Evolutionary conservation across 1,140 invertebrate species (phyloP).

Genomic region (Drosophila triauraria): DNA sequence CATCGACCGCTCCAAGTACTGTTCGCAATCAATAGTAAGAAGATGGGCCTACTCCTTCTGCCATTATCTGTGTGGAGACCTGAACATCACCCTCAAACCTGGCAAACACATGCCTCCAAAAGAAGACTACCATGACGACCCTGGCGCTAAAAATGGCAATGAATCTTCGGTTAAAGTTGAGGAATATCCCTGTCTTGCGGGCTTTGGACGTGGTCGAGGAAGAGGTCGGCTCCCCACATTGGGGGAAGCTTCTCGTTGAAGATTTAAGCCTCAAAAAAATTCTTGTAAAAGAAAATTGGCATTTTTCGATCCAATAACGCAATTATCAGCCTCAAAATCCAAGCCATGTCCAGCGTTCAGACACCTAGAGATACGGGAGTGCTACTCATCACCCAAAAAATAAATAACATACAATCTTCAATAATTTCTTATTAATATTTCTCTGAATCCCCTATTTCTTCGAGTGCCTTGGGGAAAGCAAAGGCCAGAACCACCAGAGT

Average conservation of each 20-base stretch:
- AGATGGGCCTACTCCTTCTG: conserved; percentile 67
- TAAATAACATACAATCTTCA: too few species aligned
- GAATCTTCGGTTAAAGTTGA: background rate
- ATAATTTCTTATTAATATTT: too few species aligned
- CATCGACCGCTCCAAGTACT: conserved; percentile 61
- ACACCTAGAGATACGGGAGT: too few species aligned
- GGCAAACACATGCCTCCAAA: conserved; percentile 57
- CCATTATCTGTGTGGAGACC: conserved; percentile 63
- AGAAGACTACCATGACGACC: conserved; percentile 3
- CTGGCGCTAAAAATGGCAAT: background rate
- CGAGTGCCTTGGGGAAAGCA: conserved; percentile 16
- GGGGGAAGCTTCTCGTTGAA: background rate
- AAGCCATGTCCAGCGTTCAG: too few species aligned
- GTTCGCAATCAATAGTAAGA: conserved; percentile 44
- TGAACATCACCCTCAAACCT: conserved; percentile 52
- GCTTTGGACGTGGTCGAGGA: background rate
- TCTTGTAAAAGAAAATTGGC: too few species aligned
- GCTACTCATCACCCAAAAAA: too few species aligned
- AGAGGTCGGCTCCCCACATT: background rate
- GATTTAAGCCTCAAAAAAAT: too few species aligned
- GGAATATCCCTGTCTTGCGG: background rate
- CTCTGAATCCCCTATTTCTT: background rate
- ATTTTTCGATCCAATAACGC: too few species aligned
- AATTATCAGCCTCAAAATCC: too few species aligned
- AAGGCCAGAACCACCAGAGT: conserved; percentile 24